A percentile compares a stretch with the other conserved stretches of the same genome.
phyloP scores from a whole-genome alignment of 2,888 invertebrate species.

The Xestoiulus laeticollis region DNA sequence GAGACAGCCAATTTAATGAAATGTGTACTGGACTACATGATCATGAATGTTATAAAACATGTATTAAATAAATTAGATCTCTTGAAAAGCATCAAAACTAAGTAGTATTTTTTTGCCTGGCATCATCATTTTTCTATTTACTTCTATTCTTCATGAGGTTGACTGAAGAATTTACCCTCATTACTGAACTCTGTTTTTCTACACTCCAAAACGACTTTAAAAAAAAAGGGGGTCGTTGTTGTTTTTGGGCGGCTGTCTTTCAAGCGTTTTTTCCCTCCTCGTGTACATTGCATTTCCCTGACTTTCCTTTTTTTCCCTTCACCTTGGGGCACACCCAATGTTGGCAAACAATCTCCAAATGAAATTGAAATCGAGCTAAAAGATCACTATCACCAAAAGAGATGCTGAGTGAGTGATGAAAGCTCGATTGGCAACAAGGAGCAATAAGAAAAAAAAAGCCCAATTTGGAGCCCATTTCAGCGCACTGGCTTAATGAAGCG shows the following conservation, averaged over 20 bases:
- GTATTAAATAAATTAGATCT: too few species aligned
- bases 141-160: background rate
- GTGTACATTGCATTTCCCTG: background rate
- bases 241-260: background rate
- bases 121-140: too few species aligned
- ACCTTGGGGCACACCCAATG: background rate
- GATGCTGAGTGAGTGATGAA: constrained; percentile 3
- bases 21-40: too few species aligned
- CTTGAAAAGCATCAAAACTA: too few species aligned
- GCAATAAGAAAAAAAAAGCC: background rate
- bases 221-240: background rate
- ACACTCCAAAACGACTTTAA: background rate
- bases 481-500: constrained; percentile 27
- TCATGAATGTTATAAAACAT: too few species aligned
- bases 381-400: constrained; percentile 11
- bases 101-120: too few species aligned
- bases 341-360: background rate
- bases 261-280: background rate
- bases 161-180: background rate
- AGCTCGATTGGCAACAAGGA: constrained; percentile 16
- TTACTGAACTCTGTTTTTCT: background rate
- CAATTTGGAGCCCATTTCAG: constrained; percentile 38
- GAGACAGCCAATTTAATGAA: too few species aligned
- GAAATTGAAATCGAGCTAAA: constrained; percentile 35
- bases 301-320: background rate